Conservation (phyloP, 2,888 invertebrate species). For the Polymixis lichenea region DNA sequence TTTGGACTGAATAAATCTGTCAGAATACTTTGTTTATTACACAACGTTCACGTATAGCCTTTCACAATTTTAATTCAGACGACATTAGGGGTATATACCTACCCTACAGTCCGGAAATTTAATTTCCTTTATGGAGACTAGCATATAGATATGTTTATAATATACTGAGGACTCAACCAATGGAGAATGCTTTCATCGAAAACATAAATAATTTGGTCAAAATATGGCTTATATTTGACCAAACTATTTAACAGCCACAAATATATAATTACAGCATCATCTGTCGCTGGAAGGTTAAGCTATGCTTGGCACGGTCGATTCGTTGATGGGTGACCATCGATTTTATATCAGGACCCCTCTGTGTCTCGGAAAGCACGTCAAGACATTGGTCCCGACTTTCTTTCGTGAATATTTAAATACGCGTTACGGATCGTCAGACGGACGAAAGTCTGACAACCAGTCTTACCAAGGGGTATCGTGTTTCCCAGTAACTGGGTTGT, state of each 20-base stretch:
- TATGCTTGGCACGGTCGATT: not conserved
- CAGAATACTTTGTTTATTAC: conserved; percentile 66
- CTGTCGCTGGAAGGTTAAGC: not conserved
- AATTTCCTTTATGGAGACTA: conserved; percentile 63
- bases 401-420: not conserved
- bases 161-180: conserved; percentile 29
- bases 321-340: not conserved
- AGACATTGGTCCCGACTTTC: not conserved
- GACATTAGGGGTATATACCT: conserved; percentile 51
- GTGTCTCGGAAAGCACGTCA: not conserved
- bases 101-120: conserved; percentile 62
- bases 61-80: conserved; percentile 62
- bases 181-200: conserved; percentile 33
- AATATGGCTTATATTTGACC: too few relatives aligned
- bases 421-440: not conserved
- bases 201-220: conserved; percentile 41
- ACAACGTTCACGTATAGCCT: conserved; percentile 46
- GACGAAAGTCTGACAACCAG: not conserved
- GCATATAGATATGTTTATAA: conserved; percentile 43
- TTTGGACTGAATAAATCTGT: conserved; percentile 61
- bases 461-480: not conserved
- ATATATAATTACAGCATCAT: too few relatives aligned
- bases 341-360: not conserved
- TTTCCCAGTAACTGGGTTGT: not conserved
- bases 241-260: too few relatives aligned